A percentile compares a stretch with the other conserved stretches of the same genome.
phyloP scores from a whole-genome alignment of 2,113 vertebrate species.

The Xenopus borealis region DNA sequence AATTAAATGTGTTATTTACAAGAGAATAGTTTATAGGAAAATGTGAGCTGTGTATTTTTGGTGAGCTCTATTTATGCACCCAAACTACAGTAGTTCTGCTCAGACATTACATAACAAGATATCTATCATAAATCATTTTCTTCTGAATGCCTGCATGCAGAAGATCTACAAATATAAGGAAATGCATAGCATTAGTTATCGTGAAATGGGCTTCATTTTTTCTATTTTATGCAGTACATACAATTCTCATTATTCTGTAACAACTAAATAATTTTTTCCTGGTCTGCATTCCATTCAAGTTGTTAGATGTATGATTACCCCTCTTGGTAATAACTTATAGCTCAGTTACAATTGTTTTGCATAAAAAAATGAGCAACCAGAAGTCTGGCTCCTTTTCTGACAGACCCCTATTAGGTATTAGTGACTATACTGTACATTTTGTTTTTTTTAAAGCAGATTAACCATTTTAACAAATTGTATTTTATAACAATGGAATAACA shows the following conservation, averaged over 20 bases:
- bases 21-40: conserved; percentile 65
- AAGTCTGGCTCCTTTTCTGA: no score
- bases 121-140: conserved; percentile 48
- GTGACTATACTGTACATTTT: no score
- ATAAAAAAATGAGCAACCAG: no score
- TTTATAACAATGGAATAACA: no score
- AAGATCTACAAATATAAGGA: conserved; percentile 61
- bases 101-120: conserved; percentile 59
- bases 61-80: conserved; percentile 53
- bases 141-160: conserved; percentile 48
- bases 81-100: conserved; percentile 50
- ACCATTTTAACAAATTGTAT: no score
- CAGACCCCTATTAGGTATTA: no score
- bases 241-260: conserved; percentile 44
- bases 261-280: background rate
- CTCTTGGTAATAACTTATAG: background rate
- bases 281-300: conserved; percentile 15
- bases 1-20: conserved; percentile 67
- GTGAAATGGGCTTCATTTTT: conserved; percentile 52
- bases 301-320: background rate
- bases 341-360: no score
- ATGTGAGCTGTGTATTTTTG: conserved; percentile 50
- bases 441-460: no score
- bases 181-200: conserved; percentile 67
- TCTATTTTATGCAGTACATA: conserved; percentile 36